Base-by-base conservation (phyloP, 2,888 invertebrate genomes). In the Caradrina kadenii region DNA sequence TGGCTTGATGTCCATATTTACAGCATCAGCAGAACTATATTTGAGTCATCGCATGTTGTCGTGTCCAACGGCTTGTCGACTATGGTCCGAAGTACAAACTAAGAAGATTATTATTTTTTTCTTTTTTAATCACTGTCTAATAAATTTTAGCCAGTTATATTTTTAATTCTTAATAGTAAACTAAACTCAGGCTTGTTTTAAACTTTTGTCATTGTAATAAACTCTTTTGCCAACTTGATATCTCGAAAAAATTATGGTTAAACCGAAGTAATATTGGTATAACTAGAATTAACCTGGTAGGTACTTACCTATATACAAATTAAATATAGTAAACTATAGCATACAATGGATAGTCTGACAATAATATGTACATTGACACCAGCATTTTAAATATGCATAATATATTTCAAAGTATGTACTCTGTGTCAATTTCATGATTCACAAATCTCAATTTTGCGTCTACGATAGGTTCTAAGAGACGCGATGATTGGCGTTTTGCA, bases 401-500 rank as follows among this genome's bases (percentile, higher is more conserved):
- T 53, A n/a, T 35, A 22, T 48, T 56, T 52, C 45, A 61, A 52
- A 62, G 50, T 60, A 64, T 69, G 62, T 56, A 52, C 21, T 69
- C 61, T 48, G 26, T 62, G 60, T 59, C 64, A 72, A 83, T 83
- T 74, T 69, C 65, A 82, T 80, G 71, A 80, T 72, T 82, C 83
- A 78, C 67, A 72, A 78, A 71, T 80, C 80, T 67, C 79, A 82
- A 82, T 86, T 83, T 81, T 76, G 70, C 77, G 72, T 73, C 69
- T 71, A 81, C 82, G 79, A 81, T 84, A 75, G 77, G 79, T 80
- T 69, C 74, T 83, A 78, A 77, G 82, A 87, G 86, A 86, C 80
- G 81, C 85, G 84, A 88, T 90, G 90, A 91, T 91, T 90, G 87
- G 89, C 89, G 81, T 89, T 89, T 89, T 89, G 83, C 76, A 76